Percentiles rank a stretch among this genome's conserved stretches.
Conservation (phyloP, 2,888 invertebrate species). For the Leptopterna dolabrata region DNA sequence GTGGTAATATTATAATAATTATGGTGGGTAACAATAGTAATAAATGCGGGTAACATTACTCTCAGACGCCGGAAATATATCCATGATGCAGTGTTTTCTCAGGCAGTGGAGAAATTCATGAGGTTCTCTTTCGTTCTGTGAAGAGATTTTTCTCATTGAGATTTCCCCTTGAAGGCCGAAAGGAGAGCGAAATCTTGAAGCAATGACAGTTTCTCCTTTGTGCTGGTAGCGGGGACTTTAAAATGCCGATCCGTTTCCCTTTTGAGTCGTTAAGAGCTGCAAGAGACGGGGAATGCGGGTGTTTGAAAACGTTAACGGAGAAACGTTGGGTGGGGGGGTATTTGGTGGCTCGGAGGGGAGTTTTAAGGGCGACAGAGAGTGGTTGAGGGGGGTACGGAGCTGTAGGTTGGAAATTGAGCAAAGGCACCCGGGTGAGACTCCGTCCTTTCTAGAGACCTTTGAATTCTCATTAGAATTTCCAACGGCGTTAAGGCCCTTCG, state of each 20-base stretch:
- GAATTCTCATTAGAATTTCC: slow-evolving; percentile 41
- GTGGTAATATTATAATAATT: too few relatives aligned
- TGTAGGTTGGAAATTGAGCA: slow-evolving; percentile 32
- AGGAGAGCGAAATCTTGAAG: background rate
- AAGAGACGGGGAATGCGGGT: background rate
- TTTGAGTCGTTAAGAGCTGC: slow-evolving; percentile 17
- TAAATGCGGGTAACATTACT: too few relatives aligned
- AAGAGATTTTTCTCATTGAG: background rate
- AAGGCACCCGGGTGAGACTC: slow-evolving; percentile 4
- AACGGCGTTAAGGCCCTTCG: slow-evolving; percentile 25
- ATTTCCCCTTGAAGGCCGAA: background rate
- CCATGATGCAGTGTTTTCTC: too few relatives aligned
- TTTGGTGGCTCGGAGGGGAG: background rate
- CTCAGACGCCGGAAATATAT: too few relatives aligned
- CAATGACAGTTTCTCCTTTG: background rate
- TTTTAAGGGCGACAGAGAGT: background rate
- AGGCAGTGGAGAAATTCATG: too few relatives aligned
- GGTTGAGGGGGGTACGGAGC: background rate
- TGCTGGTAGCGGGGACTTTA: slow-evolving; percentile 5
- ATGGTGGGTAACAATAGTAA: too few relatives aligned
- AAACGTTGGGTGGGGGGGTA: background rate
- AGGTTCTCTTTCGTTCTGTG: background rate
- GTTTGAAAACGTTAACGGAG: too few relatives aligned
- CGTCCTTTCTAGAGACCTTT: slow-evolving; percentile 30
- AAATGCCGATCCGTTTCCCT: slow-evolving; percentile 25